A percentile compares a stretch with the other conserved stretches of the same genome.
Conservation (phyloP, 2,797 vertebrate genomes). For the Xiphorhynchus erythropygius region DNA sequence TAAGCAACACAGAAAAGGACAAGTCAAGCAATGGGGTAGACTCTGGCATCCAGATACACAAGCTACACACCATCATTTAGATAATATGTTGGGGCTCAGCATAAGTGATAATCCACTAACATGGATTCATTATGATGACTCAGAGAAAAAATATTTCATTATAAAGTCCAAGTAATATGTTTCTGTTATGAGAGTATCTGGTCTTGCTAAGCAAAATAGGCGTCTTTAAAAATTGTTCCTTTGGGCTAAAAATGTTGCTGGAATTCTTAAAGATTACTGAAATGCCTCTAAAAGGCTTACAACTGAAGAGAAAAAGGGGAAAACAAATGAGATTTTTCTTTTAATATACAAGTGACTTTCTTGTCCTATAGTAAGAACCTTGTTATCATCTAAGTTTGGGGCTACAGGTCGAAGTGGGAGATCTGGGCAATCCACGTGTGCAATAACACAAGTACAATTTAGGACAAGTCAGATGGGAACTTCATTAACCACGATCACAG, state of each 20-base stretch:
- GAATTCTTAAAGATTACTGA: conserved; percentile 26
- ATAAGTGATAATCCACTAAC: conserved; percentile 51
- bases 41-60: conserved; percentile 5
- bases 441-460: not conserved
- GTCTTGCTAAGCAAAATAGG: conserved; percentile 15
- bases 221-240: conserved; percentile 6
- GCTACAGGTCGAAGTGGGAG: not conserved
- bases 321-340: not conserved
- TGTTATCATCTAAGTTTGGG: not conserved
- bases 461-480: not conserved
- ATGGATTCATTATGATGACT: conserved; percentile 29
- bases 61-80: conserved; percentile 30
- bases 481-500: not conserved
- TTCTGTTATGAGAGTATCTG: not conserved
- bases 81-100: not conserved
- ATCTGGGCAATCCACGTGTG: not conserved
- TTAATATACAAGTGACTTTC: not conserved
- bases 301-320: not conserved
- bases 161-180: conserved; percentile 42
- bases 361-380: not conserved
- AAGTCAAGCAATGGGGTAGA: not conserved
- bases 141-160: conserved; percentile 43
- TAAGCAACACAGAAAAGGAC: not conserved
- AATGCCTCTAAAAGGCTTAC: not conserved
- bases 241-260: conserved; percentile 16